Base-by-base conservation (phyloP, 2,113 vertebrate species). In the Erythrocebus patas region DNA sequence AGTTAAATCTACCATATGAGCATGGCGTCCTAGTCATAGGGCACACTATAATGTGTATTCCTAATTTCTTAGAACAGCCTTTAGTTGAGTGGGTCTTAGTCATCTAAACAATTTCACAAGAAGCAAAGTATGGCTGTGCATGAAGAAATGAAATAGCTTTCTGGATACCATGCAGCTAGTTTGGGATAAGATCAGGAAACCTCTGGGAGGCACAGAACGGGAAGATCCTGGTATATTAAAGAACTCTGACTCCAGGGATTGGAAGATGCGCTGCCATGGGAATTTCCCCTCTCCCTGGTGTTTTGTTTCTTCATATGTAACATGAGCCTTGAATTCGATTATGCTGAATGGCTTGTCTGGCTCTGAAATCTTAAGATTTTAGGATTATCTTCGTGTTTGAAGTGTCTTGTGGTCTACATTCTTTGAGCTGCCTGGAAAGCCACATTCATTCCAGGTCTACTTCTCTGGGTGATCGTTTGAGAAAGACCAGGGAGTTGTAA, bases 111-210 rank as follows among this genome's bases (percentile, higher is more conserved):
- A 8, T 80, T 78, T 82, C 85, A 38, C 2, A 22, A 66, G 80
- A 96, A 92, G 38, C 43, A 38, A 87, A 75, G 27, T 35, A 23
- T 23, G 68, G 18, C 43, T 92, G 4, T 92, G 40, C 20, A 66
- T 50, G 86, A 90, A 68, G 30, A 96, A 91, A 70, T 92, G 35
- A 81, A 92, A 88, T 84, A 23, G 20, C 52, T 94, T 92, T 94
- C 40, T 72, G 43, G 30, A 94, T 68, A 59, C 17, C 66, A 52
- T 38, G 14, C 50, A 61, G 10, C 32, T 82, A 57, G 50, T 66
- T 92, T 95, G 88, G 66, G 32, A 61, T 25, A 45, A 84, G 30
- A 85, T 64, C 57, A 73, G 70, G n/a, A 52, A 43, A 55, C 43
- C 35, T 50, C 27, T 43, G 75, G 43, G 50, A 45, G 20, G 4